A percentile compares a stretch with the other conserved stretches of the same genome.
Evolutionary conservation across 2,113 vertebrate genomes (phyloP).

Genomic region (Oxyruncus cristatus): DNA sequence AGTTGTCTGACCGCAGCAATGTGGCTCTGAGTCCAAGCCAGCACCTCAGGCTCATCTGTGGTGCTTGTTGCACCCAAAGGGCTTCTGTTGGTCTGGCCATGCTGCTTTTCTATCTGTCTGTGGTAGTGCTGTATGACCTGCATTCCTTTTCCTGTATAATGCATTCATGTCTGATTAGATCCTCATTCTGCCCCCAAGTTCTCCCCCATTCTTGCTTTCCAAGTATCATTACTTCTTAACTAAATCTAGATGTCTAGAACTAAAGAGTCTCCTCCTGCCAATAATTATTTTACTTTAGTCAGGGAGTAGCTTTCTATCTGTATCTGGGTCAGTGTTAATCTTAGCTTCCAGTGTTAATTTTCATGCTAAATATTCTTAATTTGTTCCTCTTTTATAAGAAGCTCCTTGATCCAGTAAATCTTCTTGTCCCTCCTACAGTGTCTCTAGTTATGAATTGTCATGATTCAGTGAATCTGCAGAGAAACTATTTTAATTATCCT

Average conservation of each 20-base stretch:
- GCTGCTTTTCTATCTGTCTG: background rate
- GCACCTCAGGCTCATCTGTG: background rate
- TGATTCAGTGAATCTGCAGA: constrained; percentile 47
- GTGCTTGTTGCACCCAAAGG: accelerated
- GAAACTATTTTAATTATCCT: constrained; percentile 39
- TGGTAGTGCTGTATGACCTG: background rate
- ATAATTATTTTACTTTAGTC: constrained; percentile 21
- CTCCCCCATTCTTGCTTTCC: background rate
- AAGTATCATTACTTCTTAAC: background rate
- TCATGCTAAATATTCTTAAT: constrained; percentile 50
- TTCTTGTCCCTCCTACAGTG: constrained; percentile 42
- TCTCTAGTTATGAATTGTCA: constrained; percentile 12
- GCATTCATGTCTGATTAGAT: background rate
- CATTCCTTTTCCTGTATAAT: background rate
- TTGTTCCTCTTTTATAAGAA: constrained; percentile 41
- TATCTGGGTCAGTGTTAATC: constrained; percentile 47
- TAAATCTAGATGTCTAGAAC: background rate
- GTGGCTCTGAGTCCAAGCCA: background rate
- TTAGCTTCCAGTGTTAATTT: constrained; percentile 34
- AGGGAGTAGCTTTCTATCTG: background rate
- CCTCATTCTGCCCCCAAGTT: background rate
- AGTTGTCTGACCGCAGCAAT: background rate
- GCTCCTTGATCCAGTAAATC: constrained; percentile 31
- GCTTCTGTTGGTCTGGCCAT: background rate
- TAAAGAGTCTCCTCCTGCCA: background rate